Percentiles rank a stretch among this genome's conserved stretches.
Conservation (phyloP, 2,888 invertebrate genomes). For the Dastarcus helophoroides region DNA sequence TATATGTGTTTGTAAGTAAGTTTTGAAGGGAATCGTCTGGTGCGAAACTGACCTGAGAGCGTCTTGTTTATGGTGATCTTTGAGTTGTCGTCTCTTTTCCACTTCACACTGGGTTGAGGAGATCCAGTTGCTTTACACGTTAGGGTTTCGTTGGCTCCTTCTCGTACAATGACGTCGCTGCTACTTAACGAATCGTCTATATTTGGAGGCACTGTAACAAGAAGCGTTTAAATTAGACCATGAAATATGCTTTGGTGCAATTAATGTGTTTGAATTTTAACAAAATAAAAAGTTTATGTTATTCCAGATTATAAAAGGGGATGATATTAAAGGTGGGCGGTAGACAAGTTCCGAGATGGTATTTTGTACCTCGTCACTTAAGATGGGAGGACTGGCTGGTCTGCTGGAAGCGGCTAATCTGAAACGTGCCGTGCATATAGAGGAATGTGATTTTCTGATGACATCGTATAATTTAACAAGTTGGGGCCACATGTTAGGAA, state of each 20-base stretch:
- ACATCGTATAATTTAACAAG: constrained; percentile 32
- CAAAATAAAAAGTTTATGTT: too few relatives aligned
- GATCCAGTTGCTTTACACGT: constrained; percentile 83
- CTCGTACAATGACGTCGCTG: constrained; percentile 83
- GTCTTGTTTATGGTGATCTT: constrained; percentile 80
- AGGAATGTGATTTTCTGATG: constrained; percentile 25
- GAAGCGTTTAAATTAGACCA: constrained; percentile 6
- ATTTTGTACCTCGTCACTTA: too few relatives aligned
- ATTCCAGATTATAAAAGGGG: too few relatives aligned
- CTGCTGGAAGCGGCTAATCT: constrained; percentile 28
- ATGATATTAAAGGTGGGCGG: too few relatives aligned
- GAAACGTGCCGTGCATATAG: constrained; percentile 30
- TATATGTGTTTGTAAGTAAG: constrained; percentile 12
- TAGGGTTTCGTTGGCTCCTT: constrained; percentile 79
- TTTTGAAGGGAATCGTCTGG: constrained; percentile 12
- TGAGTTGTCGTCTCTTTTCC: constrained; percentile 82
- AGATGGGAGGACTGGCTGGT: constrained; percentile 2
- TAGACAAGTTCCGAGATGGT: too few relatives aligned
- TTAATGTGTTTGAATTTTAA: too few relatives aligned
- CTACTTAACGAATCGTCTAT: constrained; percentile 85
- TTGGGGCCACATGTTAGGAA: too few relatives aligned
- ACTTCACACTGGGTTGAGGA: constrained; percentile 78
- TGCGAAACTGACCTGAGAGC: constrained; percentile 53
- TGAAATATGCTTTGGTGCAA: too few relatives aligned
- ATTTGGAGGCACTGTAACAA: constrained; percentile 71